Percentiles rank a stretch among this genome's conserved stretches.
phyloP scores from a whole-genome alignment of 2,113 vertebrate genomes.

The zebrafish (Danio rerio) region GRCz12tu NC_133197.1:15664001-15664500 shows the following conservation, averaged over 20 bases:
- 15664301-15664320: slow-evolving; percentile 50
- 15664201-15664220: slow-evolving; percentile 28
- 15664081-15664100: slow-evolving; percentile 82
- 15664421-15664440: no score
- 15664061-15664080: no score
- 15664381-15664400: no score
- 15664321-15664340: slow-evolving; percentile 8
- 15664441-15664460: no score
- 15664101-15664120: slow-evolving; percentile 93
- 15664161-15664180: slow-evolving; percentile 88
- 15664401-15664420: no score
- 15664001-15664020: no score
- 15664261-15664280: slow-evolving; percentile 50
- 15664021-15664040: no score
- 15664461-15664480: no score
- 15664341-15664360: no score
- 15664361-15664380: no score
- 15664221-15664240: slow-evolving; percentile 28
- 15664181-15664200: slow-evolving; percentile 74
- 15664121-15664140: slow-evolving; percentile 96
- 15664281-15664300: slow-evolving; percentile 37
- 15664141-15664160: slow-evolving; percentile 95
- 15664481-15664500: no score
- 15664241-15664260: slow-evolving; percentile 56
- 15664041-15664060: no score